These are phyloP conservation scores for Arizona elegans DNA, from an alignment of 2,113 vertebrate genomes.

Conservation along the genomic window DNA sequence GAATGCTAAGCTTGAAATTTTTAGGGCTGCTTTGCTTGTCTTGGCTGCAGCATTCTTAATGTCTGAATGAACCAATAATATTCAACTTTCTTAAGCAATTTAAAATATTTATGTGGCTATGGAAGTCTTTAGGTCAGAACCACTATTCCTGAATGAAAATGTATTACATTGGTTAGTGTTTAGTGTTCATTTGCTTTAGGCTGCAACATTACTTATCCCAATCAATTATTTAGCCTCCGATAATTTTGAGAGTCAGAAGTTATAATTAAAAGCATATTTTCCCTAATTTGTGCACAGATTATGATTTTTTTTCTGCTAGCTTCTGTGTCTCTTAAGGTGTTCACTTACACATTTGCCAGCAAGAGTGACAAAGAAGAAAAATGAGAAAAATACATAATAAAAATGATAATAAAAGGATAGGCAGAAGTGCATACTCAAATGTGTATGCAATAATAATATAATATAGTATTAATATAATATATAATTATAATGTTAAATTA, in stretches of 20 bases:
- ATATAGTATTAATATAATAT: neutral
- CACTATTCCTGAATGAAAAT: constrained; percentile 51
- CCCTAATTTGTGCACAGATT: neutral
- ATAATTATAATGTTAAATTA: neutral
- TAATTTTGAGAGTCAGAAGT: constrained; percentile 28
- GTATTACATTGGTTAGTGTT: neutral
- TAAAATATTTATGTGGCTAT: constrained; percentile 66
- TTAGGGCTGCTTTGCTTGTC: constrained; percentile 28
- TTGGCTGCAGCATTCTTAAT: constrained; percentile 64
- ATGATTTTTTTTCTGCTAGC: neutral
- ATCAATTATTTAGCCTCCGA: constrained; percentile 42
- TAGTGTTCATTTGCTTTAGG: constrained; percentile 40
- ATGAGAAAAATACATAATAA: neutral
- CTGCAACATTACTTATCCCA: constrained; percentile 35
- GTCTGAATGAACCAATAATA: constrained; percentile 58
- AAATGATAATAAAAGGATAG: neutral
- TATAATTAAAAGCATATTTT: constrained; percentile 19
- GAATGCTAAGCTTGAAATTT: constrained; percentile 16
- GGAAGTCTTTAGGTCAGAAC: constrained; percentile 63
- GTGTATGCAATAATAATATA: neutral
- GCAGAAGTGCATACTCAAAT: neutral
- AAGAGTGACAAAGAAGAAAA: neutral
- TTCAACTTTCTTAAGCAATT: constrained; percentile 57
- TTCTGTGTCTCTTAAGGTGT: neutral
- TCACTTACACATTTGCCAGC: neutral